phyloP scores from a whole-genome alignment of 2,888 invertebrate species.

The Nomada hirtipes region DNA sequence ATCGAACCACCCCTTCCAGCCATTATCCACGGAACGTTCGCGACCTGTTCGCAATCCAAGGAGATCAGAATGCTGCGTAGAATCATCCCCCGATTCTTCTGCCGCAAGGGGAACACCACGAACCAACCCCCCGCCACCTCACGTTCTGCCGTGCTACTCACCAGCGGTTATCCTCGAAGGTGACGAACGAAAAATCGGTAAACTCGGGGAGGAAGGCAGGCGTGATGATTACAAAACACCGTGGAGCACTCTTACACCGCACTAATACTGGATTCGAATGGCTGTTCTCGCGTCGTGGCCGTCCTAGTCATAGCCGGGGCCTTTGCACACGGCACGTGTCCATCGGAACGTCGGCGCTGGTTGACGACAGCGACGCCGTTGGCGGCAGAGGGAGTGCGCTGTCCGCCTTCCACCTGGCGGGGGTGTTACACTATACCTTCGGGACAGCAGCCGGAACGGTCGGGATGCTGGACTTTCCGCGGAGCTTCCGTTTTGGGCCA shows the following conservation, averaged over 20 bases:
- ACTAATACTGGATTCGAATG: slow-evolving; percentile 85
- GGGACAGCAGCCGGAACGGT: slow-evolving; percentile 7
- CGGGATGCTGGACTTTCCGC: background rate
- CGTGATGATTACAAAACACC: slow-evolving; percentile 67
- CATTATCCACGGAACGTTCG: too few relatives aligned
- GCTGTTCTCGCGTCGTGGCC: slow-evolving; percentile 80
- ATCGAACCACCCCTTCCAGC: too few relatives aligned
- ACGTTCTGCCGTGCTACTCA: slow-evolving; percentile 61
- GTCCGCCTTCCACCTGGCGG: slow-evolving; percentile 57
- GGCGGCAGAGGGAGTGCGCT: slow-evolving; percentile 65
- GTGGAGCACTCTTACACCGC: slow-evolving; percentile 81
- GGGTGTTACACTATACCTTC: slow-evolving; percentile 61
- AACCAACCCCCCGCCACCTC: too few relatives aligned
- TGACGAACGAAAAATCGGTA: slow-evolving; percentile 46
- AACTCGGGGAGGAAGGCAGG: slow-evolving; percentile 37
- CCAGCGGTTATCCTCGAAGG: slow-evolving; percentile 67
- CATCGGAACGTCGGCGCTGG: slow-evolving; percentile 79
- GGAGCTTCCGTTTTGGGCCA: too few relatives aligned
- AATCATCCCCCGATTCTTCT: too few relatives aligned
- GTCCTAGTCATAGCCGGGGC: slow-evolving; percentile 83
- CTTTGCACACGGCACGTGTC: slow-evolving; percentile 84
- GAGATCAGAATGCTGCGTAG: too few relatives aligned
- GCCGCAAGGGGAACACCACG: too few relatives aligned
- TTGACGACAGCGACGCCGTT: slow-evolving; percentile 67
- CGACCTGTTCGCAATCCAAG: too few relatives aligned